Conservation (phyloP, 2,888 invertebrate species). For the Drosophila planitibia region DNA sequence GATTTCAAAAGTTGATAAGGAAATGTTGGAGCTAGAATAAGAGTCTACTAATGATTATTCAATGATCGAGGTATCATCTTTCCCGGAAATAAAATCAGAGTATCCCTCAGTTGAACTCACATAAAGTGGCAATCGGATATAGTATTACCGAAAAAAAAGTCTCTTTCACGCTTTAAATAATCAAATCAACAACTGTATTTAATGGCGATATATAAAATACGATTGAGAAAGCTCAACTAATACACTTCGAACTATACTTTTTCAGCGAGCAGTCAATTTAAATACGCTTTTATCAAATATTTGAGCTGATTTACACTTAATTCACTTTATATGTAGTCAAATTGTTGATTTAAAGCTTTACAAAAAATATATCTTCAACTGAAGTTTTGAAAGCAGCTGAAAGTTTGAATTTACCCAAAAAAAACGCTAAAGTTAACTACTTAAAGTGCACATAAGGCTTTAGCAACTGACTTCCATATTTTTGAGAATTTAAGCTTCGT, state of each 20-base stretch:
- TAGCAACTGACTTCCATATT: background rate
- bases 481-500: background rate
- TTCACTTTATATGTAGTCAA: background rate
- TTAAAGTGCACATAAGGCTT: background rate
- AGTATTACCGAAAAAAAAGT: slow-evolving; percentile 12
- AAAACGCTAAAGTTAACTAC: background rate
- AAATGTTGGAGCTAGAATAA: background rate
- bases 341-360: background rate
- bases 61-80: background rate
- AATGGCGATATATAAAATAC: slow-evolving; percentile 34
- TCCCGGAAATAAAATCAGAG: background rate
- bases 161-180: slow-evolving; percentile 62
- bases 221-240: slow-evolving; percentile 19
- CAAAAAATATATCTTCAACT: background rate
- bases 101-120: background rate
- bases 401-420: too few species aligned
- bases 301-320: background rate
- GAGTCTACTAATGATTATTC: background rate
- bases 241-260: background rate
- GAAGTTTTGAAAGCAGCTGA: too few species aligned
- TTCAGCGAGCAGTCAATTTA: slow-evolving; percentile 7
- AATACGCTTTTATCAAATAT: background rate
- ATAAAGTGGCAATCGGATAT: background rate
- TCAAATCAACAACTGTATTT: slow-evolving; percentile 40
- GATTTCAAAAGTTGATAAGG: background rate